Evolutionary conservation across 2,113 vertebrate genomes (phyloP), one percentile per base, ranked within the genome.

Genomic region (Cinclus cinclus): DNA sequence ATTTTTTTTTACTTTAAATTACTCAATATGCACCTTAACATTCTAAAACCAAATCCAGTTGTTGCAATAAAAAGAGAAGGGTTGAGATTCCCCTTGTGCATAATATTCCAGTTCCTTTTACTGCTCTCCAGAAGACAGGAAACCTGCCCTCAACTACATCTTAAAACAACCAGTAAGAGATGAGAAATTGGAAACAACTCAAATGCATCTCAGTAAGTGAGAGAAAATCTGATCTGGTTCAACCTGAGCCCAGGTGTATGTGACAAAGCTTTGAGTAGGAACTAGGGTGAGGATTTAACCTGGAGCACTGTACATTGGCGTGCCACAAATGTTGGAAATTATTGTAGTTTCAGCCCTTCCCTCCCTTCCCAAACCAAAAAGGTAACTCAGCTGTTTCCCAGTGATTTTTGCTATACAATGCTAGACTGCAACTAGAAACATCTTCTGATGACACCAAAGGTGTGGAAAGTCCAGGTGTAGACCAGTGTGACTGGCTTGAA

Each of bases 401-500:
- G 21, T 20, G 68, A 8, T 4, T 58, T 83, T 41, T 77, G 23
- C 17, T 39, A 6, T 12, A 6, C 25, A 10, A 4, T 4, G 33
- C n/a, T 35, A 15, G 27, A 9, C 11, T 37, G 27, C 18, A 41
- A 8, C 31, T 10, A 46, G 46, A 76, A 91, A 42, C 25, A 50
- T 33, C 41, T 70, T 41, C 37, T 69, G 37, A 3, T 37, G 46
- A 35, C 73, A 70, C 4, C 35, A 74, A 46, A 87, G 30, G 47
- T 62, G 44, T 62, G n/a, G 16, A 25, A 83, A 94, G 21, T 8
- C 15, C 46, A 60, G 47, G 56, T 37, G 20, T 5, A 50, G 41
- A 12, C 2, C 4, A 1, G 33, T 2, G 25, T 3, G 31, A 41
- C 1, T 16, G 37, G 9, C 11, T 11, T 25, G 19, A 60, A 31